phyloP scores from a whole-genome alignment of 2,797 vertebrate genomes.

The Rhincodon typus region DNA sequence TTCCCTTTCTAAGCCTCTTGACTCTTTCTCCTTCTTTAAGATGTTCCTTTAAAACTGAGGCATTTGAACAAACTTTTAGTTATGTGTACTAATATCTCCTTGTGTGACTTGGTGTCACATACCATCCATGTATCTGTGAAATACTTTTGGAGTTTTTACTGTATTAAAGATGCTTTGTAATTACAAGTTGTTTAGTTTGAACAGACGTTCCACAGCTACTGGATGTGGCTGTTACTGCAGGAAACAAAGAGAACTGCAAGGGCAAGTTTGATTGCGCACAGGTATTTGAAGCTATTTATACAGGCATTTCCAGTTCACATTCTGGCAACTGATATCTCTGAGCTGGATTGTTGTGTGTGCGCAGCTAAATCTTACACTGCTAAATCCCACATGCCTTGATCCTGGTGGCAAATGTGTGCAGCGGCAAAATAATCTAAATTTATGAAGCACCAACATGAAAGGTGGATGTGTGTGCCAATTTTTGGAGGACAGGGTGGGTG shows the following conservation, averaged over 20 bases:
- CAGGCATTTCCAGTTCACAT: not conserved
- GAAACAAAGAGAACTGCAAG: not conserved
- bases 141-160: not conserved
- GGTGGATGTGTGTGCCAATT: not conserved
- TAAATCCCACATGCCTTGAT: not conserved
- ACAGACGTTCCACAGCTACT: not conserved
- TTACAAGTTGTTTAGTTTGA: not conserved
- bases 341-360: not conserved
- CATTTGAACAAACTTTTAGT: not conserved
- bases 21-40: not conserved
- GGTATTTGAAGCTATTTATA: not conserved
- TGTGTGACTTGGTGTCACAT: not conserved
- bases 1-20: too few species aligned
- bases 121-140: not conserved
- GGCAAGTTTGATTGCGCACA: not conserved
- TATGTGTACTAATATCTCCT: not conserved
- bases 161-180: not conserved
- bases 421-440: not conserved
- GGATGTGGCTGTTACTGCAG: not conserved
- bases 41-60: not conserved
- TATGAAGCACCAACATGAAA: not conserved
- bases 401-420: not conserved
- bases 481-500: not conserved
- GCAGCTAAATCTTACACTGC: not conserved
- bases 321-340: not conserved